Conservation (phyloP, 2,888 invertebrate genomes). For the Melinaea menophilus region DNA sequence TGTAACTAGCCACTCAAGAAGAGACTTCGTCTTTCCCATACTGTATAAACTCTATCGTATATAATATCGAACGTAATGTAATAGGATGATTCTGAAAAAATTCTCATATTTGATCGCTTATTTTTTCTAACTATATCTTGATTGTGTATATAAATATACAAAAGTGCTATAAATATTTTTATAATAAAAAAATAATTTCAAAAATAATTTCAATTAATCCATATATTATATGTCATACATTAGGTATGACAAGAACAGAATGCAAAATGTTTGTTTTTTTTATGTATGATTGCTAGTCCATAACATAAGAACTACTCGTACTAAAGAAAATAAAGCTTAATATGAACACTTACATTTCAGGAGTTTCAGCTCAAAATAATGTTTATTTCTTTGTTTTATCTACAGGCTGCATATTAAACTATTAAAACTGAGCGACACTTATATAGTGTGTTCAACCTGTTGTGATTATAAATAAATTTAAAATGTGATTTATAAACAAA, state of each 20-base stretch:
- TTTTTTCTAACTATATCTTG: no score
- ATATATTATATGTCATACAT: no score
- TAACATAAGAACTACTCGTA: neutral
- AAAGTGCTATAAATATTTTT: no score
- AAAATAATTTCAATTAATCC: no score
- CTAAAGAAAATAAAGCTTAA: neutral
- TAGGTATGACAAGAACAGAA: no score
- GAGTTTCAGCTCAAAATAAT: neutral
- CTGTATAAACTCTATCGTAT: constrained; percentile 28
- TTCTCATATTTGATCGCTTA: neutral
- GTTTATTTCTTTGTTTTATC: neutral
- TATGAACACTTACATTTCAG: neutral
- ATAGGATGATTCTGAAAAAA: neutral
- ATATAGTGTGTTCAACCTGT: neutral
- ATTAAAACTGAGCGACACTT: neutral
- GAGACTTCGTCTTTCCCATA: constrained; percentile 56
- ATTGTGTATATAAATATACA: no score
- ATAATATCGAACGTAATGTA: neutral
- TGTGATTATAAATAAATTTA: neutral
- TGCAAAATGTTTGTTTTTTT: no score
- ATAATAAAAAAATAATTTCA: no score
- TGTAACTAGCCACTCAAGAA: constrained; percentile 71
- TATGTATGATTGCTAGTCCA: no score
- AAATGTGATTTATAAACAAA: neutral
- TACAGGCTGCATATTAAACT: neutral